These are phyloP conservation scores for Drosophila lacteicornis DNA, from an alignment of 1,140 invertebrate species.

Conservation along the genomic window DNA sequence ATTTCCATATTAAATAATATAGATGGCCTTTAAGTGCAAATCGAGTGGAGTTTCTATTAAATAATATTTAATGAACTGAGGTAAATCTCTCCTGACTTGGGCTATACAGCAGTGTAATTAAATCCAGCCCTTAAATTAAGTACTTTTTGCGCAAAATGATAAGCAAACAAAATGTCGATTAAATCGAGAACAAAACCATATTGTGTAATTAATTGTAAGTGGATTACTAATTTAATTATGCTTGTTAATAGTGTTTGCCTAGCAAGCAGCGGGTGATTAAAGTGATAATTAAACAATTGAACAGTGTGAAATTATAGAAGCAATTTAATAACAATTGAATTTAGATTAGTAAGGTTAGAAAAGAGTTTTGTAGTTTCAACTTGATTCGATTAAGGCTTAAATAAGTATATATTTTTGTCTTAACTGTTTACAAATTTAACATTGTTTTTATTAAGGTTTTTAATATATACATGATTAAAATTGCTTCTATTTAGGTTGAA, in stretches of 20 bases:
- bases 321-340: neutral
- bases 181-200: neutral
- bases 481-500: neutral
- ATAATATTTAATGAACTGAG: constrained; percentile 3
- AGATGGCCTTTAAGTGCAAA: neutral
- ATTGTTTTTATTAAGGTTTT: too few relatives aligned
- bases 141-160: neutral
- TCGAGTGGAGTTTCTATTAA: neutral
- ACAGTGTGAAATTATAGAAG: constrained; percentile 13
- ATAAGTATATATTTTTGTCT: too few relatives aligned
- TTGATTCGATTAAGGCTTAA: too few relatives aligned
- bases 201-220: constrained; percentile 20
- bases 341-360: neutral
- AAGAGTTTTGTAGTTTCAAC: neutral
- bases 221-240: constrained; percentile 39
- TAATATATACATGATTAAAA: too few relatives aligned
- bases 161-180: constrained; percentile 11
- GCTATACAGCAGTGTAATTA: neutral
- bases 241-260: constrained; percentile 14
- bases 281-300: constrained; percentile 5
- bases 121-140: neutral
- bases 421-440: too few relatives aligned
- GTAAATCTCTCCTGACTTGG: neutral
- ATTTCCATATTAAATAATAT: constrained; percentile 11
- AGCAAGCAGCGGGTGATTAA: constrained; percentile 5